Evolutionary conservation across 2,113 vertebrate genomes (phyloP), one percentile per base, ranked within the genome.

Genomic region (Sisor rabdophorus): DNA sequence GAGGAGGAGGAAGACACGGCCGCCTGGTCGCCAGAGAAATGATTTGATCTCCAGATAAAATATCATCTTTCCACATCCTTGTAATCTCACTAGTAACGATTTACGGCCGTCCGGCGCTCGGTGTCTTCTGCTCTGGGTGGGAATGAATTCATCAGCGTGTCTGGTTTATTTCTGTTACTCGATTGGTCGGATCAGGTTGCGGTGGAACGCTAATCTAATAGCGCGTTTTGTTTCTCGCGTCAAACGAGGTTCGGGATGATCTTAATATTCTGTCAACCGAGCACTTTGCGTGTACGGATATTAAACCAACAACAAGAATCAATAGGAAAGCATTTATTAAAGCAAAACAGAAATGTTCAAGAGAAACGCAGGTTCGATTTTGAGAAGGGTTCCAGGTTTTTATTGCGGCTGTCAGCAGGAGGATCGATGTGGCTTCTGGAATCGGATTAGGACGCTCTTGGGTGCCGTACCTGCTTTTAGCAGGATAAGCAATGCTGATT

Each of bases 261-360:
- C 17, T 74, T 77, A 70, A 77, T 77, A 70, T 70, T 77, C 65
- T 77, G 75, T 70, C 65, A 70, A 32, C 67, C 13, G 67, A 61
- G 76, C 76, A 40, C 16, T 77, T 53, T 71, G 44, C 53, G 55
- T n/a, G 26, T 7, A 24, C 11, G 55, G 13, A 24, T 36, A 47
- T 70, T 77, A 59, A 69, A 47, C 32, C 24, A 63, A 79, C 54
- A 65, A 69, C 17, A 61, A 59, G 8, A 69, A 53, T 74, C 61
- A 11, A 79, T 68, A 30, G 55, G 56, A 69, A 79, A 68, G 69
- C 30, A 44, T 71, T 28, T 61, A 74, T 74, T 75, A 54, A 36
- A 30, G 30, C 26, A 19, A 59, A 59, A 15, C 3, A 59, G 40
- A 69, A 58, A 53, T 47, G 63, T 69, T 48, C 69, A 40, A 71